A percentile compares a stretch with the other conserved stretches of the same genome.
Conservation (phyloP, 2,888 invertebrate species). For the Polydesmus complanatus region DNA sequence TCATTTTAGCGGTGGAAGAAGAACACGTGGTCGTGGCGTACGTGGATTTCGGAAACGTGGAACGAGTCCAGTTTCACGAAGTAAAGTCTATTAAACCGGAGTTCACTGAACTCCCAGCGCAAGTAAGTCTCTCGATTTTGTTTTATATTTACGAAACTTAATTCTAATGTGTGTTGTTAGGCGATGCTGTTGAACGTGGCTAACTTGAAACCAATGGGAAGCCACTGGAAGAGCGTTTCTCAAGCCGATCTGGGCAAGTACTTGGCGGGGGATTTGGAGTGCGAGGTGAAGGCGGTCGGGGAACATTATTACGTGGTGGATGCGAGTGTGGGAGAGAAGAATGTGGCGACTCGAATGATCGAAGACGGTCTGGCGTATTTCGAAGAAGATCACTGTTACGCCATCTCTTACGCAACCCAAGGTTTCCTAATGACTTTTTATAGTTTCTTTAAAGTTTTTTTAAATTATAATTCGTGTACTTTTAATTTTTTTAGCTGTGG, state of each 20-base stretch:
- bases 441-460: too few relatives aligned
- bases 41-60: background rate
- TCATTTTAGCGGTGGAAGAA: background rate
- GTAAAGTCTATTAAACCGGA: background rate
- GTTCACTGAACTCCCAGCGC: background rate
- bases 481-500: too few relatives aligned
- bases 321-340: background rate
- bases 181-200: background rate
- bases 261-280: background rate
- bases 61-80: background rate
- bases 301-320: background rate
- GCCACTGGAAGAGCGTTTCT: background rate
- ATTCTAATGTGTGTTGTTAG: background rate
- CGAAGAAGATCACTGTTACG: background rate
- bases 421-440: too few relatives aligned
- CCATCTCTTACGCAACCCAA: background rate
- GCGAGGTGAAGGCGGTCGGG: background rate
- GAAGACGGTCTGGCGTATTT: background rate
- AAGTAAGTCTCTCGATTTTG: background rate
- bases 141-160: background rate
- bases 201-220: background rate
- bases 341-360: background rate
- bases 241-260: background rate
- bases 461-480: too few relatives aligned
- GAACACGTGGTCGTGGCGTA: background rate